Base-by-base conservation (phyloP, 2,888 invertebrate species). In the Lumbricus terrestris region DNA sequence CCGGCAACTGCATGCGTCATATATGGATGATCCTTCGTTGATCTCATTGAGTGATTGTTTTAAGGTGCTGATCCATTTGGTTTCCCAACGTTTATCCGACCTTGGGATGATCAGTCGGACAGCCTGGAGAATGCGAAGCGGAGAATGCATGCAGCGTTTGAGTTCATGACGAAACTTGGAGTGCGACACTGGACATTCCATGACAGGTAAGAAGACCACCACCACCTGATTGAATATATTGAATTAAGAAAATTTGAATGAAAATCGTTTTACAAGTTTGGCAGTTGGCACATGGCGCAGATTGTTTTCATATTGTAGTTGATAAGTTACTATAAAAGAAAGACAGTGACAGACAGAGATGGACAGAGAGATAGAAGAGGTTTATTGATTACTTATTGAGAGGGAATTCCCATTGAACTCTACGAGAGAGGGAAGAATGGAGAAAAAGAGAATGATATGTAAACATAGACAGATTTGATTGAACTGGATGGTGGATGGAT, bases 161-260 rank as follows among this genome's bases (percentile, higher is more conserved):
- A 96, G 92, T 95, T 96, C 91, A 96, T 96, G 94, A 93, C 94
- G 8, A 96, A 96, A 93, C 95, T 96, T 0, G 96, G 96, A 18
- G 93, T 96, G 23, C 96, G 96, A 92, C 96, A 96, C 94, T 96
- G 96, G 96, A 96, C 96, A 0, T 96, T 96, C 37, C 96, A 96
- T 92, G 96, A 96, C 93, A 95, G 94, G 95, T 95, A 91, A n/a
- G 69, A 29, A n/a, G n/a, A n/a, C n/a, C n/a, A n/a, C n/a, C n/a
- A n/a, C n/a, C 69, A n/a, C 69, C 69, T 69, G 69, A 69, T 1
- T 69, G 6, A n/a, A 40, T 40, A 69, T 15, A 69, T 47, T 47
- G 18, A 47, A 47, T 20, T 18, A n/a, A n/a, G n/a, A n/a, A 3
- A n/a, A 69, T n/a, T n/a, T 69, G n/a, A 69, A n/a, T 29, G n/a